Evolutionary conservation across 2,113 vertebrate species (phyloP).

Genomic region (Steatornis caripensis): DNA sequence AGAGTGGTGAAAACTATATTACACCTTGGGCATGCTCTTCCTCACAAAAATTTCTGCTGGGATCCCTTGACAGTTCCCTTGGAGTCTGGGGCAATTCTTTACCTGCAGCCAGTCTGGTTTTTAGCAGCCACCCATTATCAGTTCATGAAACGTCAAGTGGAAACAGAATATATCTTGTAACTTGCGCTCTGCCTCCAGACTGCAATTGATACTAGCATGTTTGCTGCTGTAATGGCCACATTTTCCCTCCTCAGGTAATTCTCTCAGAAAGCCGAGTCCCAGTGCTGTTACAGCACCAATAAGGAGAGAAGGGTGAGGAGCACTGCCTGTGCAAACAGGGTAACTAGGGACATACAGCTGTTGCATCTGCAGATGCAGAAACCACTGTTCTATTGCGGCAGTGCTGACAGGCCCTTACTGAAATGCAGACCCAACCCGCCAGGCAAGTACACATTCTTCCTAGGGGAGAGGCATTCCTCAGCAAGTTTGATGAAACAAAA

Average conservation of each 20-base stretch:
- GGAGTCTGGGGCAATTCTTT: background rate
- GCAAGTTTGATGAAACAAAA: background rate
- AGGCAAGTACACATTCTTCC: background rate
- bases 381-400: background rate
- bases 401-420: background rate
- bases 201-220: background rate
- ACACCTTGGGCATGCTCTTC: background rate
- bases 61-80: background rate
- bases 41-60: background rate
- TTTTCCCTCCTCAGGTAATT: background rate
- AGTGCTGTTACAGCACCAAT: background rate
- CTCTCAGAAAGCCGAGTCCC: background rate
- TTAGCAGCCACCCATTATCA: background rate
- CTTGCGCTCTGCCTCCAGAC: background rate
- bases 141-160: background rate
- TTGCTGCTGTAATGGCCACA: background rate
- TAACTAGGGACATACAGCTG: background rate
- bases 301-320: background rate
- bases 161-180: background rate
- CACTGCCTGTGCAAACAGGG: accelerated
- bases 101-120: background rate
- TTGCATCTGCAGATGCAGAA: background rate
- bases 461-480: background rate
- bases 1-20: background rate
- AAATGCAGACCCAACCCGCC: background rate